A percentile compares a stretch with the other conserved stretches of the same genome.
Conservation (phyloP, 92 coral and sea anemone species). For the Desmophyllum pertusum region DNA sequence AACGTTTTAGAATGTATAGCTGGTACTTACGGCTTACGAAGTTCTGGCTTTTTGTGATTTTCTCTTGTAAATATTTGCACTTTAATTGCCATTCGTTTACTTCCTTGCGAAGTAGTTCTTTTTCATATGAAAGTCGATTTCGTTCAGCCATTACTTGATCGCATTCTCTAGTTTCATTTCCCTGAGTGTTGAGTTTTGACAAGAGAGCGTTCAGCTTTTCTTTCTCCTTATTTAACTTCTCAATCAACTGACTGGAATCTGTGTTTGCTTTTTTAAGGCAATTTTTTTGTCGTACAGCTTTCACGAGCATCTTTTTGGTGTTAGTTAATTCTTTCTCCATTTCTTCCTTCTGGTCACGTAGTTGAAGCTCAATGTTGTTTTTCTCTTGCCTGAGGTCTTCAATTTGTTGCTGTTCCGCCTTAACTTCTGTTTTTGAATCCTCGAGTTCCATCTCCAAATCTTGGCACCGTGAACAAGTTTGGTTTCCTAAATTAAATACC, state of each 20-base stretch:
- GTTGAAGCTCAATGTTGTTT: not conserved
- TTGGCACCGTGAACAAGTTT: no score
- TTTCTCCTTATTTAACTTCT: not conserved
- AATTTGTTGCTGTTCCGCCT: not conserved
- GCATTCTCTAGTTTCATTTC: not conserved
- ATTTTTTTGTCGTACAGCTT: not conserved
- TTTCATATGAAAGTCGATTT: not conserved
- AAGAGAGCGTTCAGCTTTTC: not conserved
- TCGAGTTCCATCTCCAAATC: no score
- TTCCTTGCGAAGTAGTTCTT: not conserved
- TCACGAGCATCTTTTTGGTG: not conserved
- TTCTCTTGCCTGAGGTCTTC: not conserved
- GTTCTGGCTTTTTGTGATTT: no score
- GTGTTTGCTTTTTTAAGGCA: not conserved
- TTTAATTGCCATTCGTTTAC: not conserved
- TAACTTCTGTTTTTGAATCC: no score
- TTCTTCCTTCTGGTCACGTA: not conserved
- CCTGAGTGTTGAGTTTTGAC: not conserved
- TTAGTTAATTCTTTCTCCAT: not conserved
- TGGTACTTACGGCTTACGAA: no score
- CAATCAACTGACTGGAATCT: not conserved
- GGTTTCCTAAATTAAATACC: no score
- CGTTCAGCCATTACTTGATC: not conserved
- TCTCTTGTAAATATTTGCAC: no score
- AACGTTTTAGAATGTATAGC: no score